These are phyloP conservation scores for Sebastes minor DNA, from an alignment of 2,797 vertebrate species.

Conservation along the genomic window DNA sequence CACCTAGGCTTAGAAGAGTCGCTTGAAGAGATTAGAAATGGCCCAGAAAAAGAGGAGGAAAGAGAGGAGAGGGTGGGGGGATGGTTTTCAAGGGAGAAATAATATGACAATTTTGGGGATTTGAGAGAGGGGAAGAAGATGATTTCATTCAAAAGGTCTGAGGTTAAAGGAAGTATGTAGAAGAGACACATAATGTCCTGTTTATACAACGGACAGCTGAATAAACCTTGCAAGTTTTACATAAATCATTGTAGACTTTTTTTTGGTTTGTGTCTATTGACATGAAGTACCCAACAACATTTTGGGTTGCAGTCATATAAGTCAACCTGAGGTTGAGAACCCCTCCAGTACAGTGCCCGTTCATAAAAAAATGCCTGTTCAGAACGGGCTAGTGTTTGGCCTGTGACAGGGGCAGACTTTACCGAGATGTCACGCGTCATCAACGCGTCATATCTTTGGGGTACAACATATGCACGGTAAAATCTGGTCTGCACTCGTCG, in stretches of 20 bases:
- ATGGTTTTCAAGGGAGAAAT: conserved; percentile 15
- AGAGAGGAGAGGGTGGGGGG: not conserved
- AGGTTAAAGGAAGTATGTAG: conserved; percentile 3
- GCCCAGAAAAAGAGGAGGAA: conserved; percentile 48
- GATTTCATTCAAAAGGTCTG: conserved; percentile 16
- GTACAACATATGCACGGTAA: too few relatives aligned
- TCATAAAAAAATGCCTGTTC: too few relatives aligned
- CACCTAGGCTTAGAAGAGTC: conserved; percentile 89
- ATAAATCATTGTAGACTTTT: not conserved
- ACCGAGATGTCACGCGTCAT: rapidly evolving
- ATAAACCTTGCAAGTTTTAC: not conserved
- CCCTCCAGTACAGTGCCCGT: too few relatives aligned
- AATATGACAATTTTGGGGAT: conserved; percentile 28
- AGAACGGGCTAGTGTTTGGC: too few relatives aligned
- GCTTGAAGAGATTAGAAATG: conserved; percentile 81
- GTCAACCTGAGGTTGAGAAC: not conserved
- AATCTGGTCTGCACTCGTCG: too few relatives aligned
- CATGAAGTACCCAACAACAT: not conserved
- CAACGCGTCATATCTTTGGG: too few relatives aligned
- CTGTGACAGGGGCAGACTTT: too few relatives aligned
- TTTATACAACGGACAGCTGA: not conserved
- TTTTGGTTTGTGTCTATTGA: not conserved
- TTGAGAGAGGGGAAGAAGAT: conserved; percentile 13
- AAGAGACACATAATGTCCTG: not conserved
- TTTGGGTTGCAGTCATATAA: not conserved